Evolutionary conservation across 2,113 vertebrate species (phyloP).

Genomic region (Hylia prasina): DNA sequence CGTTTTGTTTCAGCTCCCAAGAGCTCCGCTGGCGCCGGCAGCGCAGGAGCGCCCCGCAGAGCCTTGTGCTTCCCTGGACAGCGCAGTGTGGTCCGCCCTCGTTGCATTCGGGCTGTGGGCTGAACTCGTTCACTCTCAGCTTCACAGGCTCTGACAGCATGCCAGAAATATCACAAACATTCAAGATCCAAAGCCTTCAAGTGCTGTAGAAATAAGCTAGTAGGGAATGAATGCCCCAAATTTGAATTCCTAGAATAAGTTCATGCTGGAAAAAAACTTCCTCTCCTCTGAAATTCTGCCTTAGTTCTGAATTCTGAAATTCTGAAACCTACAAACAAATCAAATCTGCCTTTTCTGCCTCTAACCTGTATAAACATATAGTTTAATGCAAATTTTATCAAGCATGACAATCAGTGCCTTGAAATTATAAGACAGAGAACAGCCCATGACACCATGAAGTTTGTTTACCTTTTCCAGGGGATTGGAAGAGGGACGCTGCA

Average conservation of each 20-base stretch:
- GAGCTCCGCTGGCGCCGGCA: background rate
- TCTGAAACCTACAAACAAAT: background rate
- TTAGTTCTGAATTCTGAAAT: background rate
- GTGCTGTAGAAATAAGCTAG: background rate
- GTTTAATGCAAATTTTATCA: background rate
- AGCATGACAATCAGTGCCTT: background rate
- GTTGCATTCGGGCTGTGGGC: background rate
- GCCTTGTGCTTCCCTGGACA: no score
- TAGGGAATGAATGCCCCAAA: background rate
- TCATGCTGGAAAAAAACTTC: background rate
- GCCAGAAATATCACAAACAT: background rate
- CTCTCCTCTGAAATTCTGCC: background rate
- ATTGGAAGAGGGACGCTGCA: background rate
- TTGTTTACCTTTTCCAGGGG: background rate
- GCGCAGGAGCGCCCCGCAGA: no score
- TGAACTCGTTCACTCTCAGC: background rate
- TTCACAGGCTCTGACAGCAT: background rate
- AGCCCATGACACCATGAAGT: background rate
- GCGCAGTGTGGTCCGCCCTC: background rate
- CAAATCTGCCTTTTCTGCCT: background rate
- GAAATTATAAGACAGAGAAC: background rate
- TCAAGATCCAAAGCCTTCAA: background rate
- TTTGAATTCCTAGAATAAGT: background rate
- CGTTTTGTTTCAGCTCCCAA: background rate
- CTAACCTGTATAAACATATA: background rate